Evolutionary conservation across 2,888 invertebrate genomes (phyloP), one percentile per base, ranked within the genome.

Genomic region (Andrena praecox): DNA sequence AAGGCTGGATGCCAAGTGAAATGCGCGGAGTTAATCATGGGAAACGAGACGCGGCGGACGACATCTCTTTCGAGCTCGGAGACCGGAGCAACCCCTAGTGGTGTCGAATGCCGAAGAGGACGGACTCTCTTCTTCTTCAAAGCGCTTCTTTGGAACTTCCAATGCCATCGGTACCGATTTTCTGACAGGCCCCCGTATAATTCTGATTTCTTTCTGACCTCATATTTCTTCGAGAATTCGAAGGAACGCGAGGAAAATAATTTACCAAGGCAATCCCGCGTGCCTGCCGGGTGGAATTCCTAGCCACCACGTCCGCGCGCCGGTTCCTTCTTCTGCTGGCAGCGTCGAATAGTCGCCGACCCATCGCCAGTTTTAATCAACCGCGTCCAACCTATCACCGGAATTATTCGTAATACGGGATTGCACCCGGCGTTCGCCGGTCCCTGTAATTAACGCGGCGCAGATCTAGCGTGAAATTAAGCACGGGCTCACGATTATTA

Each of bases 311-410:
- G 5, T 42, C 4, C 42, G 42, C 12, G 42, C 12, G 42, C 3
- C 10, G 27, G 20, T 54, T 20, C 8, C 24, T 56, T 10, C 24
- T 10, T 56, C 24, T 56, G 27, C 7, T 31, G 33, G n/a, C n/a
- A 7, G n/a, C 60, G n/a, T 60, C 60, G 33, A 31, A 60, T 60
- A 31, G 6, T 31, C n/a, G 10, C 16, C 68, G 68, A 56, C 67
- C 42, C 42, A 56, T 24, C 68, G 48, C 70, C 42, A n/a, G 29
- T 75, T 79, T 80, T 74, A 82, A 81, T 79, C 68, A 79, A 79
- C 64, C 16, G 67, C 59, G 16, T 64, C 69, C 77, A 20, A 68
- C 31, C 31, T 69, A 77, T 77, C 64, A 29, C 56, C 70, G 27
- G 59, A 64, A 80, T 78, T 67, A 62, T 71, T 52, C 66, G 79